Evolutionary conservation across 2,888 invertebrate genomes (phyloP).

Genomic region (Aporophyla lueneburgensis): DNA sequence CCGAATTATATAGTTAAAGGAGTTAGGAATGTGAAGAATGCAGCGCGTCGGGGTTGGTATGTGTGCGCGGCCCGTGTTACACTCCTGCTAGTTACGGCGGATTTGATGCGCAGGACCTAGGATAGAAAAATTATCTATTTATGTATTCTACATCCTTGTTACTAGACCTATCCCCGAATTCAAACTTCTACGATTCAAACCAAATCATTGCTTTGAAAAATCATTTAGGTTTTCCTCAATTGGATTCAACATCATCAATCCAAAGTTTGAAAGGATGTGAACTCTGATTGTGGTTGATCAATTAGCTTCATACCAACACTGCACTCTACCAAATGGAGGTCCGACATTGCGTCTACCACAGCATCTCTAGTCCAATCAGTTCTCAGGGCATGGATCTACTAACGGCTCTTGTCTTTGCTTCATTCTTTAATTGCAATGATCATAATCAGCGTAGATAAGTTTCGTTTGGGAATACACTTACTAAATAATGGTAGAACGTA

Average conservation of each 20-base stretch:
- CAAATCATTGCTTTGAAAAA: not conserved
- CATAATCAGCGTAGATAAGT: conserved; percentile 7
- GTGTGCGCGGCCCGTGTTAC: conserved; percentile 41
- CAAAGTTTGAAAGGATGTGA: too few species aligned
- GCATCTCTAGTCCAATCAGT: not conserved
- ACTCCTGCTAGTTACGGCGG: conserved; percentile 48
- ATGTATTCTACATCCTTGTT: not conserved
- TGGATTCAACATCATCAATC: not conserved
- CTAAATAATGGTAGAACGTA: conserved; percentile 44
- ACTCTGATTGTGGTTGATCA: not conserved
- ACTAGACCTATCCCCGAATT: not conserved
- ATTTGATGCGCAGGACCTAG: conserved; percentile 42
- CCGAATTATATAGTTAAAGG: conserved; percentile 86
- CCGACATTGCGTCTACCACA: too few species aligned
- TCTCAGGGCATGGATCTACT: not conserved
- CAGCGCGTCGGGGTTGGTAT: conserved; percentile 71
- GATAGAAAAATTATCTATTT: not conserved
- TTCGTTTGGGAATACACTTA: conserved; percentile 41
- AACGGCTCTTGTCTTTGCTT: not conserved
- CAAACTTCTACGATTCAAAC: not conserved
- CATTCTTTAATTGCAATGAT: conserved; percentile 18
- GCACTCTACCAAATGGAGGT: not conserved
- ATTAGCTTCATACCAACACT: not conserved
- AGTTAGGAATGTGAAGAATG: conserved; percentile 74
- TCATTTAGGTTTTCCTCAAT: not conserved